Evolutionary conservation across 2,888 invertebrate species (phyloP), one percentile per base, ranked within the genome.

Genomic region (Chrysopilus asiliformis): DNA sequence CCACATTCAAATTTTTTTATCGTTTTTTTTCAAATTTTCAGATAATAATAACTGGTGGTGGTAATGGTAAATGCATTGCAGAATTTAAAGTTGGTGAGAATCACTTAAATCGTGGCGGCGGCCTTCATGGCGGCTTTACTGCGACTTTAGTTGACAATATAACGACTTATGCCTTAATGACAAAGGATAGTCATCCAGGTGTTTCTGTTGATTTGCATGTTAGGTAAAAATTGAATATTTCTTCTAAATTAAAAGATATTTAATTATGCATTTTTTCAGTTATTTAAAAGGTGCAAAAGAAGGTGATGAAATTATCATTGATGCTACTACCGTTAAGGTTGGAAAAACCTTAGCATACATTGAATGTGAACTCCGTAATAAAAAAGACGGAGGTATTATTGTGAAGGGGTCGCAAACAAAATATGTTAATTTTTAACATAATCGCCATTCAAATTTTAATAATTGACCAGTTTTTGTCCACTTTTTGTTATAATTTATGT

Each of bases 381-480:
- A 87, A 58, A 65, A 68, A 5, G 78, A 73, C 41, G 79, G 81
- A 36, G 67, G 69, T 30, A 48, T 90, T 2, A 58, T 94, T 32
- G 91, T 86, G 4, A 77, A 72, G 43, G 93, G 87, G 25, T 71
- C 74, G 39, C 93, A 94, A 55, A 87, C 85, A 0, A 91, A 91
- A 58, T 86, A 70, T 57, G 56, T 75, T 6, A 56, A 55, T 16
- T 36, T 53, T 4, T 22, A 10, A 22, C 7, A 22, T 22, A 22
- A n/a, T n/a, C n/a, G n/a, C n/a, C n/a, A n/a, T n/a, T n/a, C n/a
- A n/a, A n/a, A n/a, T n/a, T n/a, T n/a, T n/a, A n/a, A n/a, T n/a
- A n/a, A n/a, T n/a, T n/a, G n/a, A n/a, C n/a, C n/a, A n/a, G n/a
- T n/a, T n/a, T n/a, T n/a, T n/a, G n/a, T n/a, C n/a, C n/a, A n/a